These are phyloP conservation scores for Geodia barretti DNA, from an alignment of 37 sponge, comb jelly and placozoan species.

Conservation along the genomic window DNA sequence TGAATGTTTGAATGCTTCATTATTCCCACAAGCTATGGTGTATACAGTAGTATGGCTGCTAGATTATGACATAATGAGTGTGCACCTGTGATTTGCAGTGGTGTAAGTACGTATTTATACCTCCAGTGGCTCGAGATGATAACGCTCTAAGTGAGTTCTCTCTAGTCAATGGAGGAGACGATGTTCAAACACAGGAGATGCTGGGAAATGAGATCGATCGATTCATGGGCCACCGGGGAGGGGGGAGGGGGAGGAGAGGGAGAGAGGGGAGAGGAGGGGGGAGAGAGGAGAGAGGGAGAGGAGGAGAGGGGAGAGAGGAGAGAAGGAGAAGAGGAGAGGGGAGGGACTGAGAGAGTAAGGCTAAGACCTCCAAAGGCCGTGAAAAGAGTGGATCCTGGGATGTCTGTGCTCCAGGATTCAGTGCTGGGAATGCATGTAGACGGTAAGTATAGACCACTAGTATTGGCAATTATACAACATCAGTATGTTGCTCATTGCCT, in stretches of 20 bases:
- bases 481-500: no score
- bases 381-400: conserved; percentile 7
- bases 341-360: background rate
- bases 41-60: no score
- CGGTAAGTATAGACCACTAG: conserved; percentile 16
- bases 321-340: background rate
- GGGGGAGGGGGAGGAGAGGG: background rate
- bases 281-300: conserved; percentile 5
- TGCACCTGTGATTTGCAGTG: no score
- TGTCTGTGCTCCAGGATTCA: conserved; percentile 44
- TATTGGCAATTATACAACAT: background rate
- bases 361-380: background rate
- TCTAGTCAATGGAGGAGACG: conserved; percentile 2
- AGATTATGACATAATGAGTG: no score
- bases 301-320: no score
- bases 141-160: conserved; percentile 14
- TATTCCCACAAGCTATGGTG: no score
- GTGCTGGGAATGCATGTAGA: conserved; percentile 22
- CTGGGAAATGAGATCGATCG: conserved; percentile 36
- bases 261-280: background rate
- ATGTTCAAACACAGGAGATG: background rate
- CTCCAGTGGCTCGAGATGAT: conserved; percentile 18
- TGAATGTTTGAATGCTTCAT: no score
- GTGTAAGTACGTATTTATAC: no score
- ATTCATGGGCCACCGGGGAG: background rate